phyloP scores from a whole-genome alignment of 2,113 vertebrate species.

The Philantomba maxwellii region DNA sequence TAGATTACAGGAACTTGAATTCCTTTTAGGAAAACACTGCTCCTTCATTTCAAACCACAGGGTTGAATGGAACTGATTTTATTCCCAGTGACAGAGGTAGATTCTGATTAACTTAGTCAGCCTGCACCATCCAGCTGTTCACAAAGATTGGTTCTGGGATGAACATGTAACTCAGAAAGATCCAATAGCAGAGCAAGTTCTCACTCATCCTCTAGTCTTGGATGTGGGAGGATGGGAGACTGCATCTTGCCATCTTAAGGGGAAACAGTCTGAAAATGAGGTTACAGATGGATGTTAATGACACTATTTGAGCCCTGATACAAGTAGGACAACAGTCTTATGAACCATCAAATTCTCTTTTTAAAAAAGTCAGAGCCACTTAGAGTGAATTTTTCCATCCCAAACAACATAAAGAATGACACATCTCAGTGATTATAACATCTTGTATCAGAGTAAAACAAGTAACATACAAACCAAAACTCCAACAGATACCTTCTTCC shows the following conservation, averaged over 20 bases:
- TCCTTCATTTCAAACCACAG: neutral
- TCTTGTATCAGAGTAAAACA: neutral
- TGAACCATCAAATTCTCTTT: neutral
- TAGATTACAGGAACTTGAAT: neutral
- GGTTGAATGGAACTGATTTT: neutral
- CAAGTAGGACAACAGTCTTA: neutral
- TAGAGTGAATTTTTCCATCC: neutral
- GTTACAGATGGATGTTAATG: neutral
- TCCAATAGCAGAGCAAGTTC: neutral
- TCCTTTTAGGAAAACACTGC: neutral
- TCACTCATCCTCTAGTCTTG: neutral
- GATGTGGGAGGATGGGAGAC: neutral
- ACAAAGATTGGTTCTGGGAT: neutral
- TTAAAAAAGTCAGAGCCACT: neutral
- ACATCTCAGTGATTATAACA: neutral
- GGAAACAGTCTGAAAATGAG: neutral
- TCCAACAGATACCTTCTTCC: constrained; percentile 66
- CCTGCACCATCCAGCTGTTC: neutral
- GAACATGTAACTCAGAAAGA: neutral
- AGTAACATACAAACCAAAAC: neutral
- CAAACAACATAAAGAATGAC: neutral
- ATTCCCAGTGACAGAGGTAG: neutral
- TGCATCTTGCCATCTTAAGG: neutral
- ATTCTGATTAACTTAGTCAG: neutral
- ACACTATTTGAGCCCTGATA: neutral